Conservation (phyloP, 2,797 vertebrate species). For the Sebastes itinus region DNA sequence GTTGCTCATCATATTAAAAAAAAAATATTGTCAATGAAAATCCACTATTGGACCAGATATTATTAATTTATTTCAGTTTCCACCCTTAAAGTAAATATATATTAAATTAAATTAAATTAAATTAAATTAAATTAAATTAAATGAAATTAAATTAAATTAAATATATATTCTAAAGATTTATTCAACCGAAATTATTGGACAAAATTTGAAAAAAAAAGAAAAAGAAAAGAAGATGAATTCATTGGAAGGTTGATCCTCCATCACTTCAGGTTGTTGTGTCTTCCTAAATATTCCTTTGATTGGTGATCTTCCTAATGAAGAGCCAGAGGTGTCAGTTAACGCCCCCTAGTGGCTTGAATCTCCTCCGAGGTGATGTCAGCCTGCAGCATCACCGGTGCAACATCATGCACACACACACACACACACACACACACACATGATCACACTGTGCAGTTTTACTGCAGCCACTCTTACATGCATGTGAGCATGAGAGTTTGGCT, state of each 20-base stretch:
- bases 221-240: not conserved
- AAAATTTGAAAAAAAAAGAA: not conserved
- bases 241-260: not conserved
- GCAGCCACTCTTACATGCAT: not conserved
- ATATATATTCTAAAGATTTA: not conserved
- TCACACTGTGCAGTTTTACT: not conserved
- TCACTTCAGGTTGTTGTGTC: not conserved
- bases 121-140: no score
- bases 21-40: not conserved
- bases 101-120: no score
- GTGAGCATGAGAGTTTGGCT: not conserved
- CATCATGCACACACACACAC: not conserved
- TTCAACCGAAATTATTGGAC: not conserved
- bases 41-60: not conserved
- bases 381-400: constrained; percentile 21
- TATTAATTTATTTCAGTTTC: not conserved
- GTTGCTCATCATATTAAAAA: not conserved
- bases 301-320: not conserved
- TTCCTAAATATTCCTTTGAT: not conserved
- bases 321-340: constrained; percentile 42
- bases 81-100: not conserved
- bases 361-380: not conserved
- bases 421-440: not conserved
- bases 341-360: constrained; percentile 71
- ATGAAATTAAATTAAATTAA: no score